phyloP scores from a whole-genome alignment of 2,888 invertebrate genomes.

The Euclidia mi region DNA sequence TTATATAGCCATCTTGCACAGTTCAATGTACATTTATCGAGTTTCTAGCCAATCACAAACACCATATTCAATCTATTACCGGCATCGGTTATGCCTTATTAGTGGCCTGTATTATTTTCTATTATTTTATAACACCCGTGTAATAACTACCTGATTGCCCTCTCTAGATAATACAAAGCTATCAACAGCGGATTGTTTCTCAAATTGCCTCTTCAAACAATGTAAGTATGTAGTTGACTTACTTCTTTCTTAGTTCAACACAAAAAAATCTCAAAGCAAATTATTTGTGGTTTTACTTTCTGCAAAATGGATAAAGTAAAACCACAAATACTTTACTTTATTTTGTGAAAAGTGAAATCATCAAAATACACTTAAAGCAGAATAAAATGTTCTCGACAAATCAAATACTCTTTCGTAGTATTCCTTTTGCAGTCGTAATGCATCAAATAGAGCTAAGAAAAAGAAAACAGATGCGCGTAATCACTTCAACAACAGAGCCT shows the following conservation, averaged over 20 bases:
- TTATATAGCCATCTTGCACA: constrained; percentile 42
- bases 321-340: neutral
- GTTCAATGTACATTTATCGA: constrained; percentile 45
- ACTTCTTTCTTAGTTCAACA: too few relatives aligned
- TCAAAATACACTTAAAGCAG: constrained; percentile 12
- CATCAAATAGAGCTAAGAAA: constrained; percentile 54
- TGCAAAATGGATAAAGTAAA: too few relatives aligned
- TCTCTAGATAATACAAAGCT: neutral
- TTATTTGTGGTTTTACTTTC: too few relatives aligned
- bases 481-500: constrained; percentile 63
- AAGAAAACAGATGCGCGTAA: constrained; percentile 62
- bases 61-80: constrained; percentile 32
- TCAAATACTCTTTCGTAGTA: constrained; percentile 34
- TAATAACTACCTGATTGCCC: neutral
- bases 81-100: constrained; percentile 21
- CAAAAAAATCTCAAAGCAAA: neutral
- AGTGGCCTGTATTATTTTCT: neutral
- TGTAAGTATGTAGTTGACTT: neutral
- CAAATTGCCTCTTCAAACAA: neutral
- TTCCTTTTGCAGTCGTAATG: constrained; percentile 44
- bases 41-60: constrained; percentile 23
- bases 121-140: constrained; percentile 5
- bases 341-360: neutral
- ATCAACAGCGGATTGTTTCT: neutral
- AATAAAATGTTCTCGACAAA: constrained; percentile 35